Percentiles rank a stretch among this genome's conserved stretches.
Conservation (phyloP, 2,797 vertebrate genomes). For the Sparidentex hasta region DNA sequence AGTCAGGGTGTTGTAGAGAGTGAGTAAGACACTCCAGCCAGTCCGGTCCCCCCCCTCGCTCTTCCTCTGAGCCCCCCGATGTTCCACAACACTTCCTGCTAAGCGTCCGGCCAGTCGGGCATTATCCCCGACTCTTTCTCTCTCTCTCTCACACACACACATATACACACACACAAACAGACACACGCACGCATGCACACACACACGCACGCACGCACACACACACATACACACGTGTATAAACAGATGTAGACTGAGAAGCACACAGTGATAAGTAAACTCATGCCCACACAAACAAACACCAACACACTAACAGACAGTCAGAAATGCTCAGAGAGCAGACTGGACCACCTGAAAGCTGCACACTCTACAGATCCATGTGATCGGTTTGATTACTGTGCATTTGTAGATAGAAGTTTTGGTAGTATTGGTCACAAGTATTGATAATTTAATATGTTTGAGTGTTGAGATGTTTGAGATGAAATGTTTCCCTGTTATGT, state of each 20-base stretch:
- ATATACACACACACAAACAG: neutral
- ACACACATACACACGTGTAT: conserved; percentile 2
- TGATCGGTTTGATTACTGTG: neutral
- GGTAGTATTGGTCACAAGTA: neutral
- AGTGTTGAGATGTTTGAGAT: too few relatives aligned
- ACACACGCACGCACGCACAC: conserved; percentile 5
- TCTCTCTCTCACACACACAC: neutral
- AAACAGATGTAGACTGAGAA: conserved; percentile 12
- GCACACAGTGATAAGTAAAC: conserved; percentile 21
- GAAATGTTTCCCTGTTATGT: neutral
- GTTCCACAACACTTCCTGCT: conserved; percentile 74
- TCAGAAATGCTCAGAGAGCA: conserved; percentile 4
- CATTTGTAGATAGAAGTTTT: neutral
- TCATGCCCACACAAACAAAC: conserved; percentile 38
- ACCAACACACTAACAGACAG: conserved; percentile 16
- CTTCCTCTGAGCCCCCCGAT: conserved; percentile 74
- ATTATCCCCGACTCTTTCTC: conserved; percentile 19
- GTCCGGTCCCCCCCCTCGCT: neutral
- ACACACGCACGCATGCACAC: conserved; percentile 1
- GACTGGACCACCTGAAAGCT: neutral
- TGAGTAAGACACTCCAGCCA: conserved; percentile 58
- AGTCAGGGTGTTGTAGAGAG: conserved; percentile 47
- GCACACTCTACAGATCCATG: neutral
- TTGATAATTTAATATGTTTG: too few relatives aligned
- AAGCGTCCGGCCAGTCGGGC: conserved; percentile 44